A percentile compares a stretch with the other conserved stretches of the same genome.
phyloP scores from a whole-genome alignment of 2,797 vertebrate species.

The Phalanger gymnotis region DNA sequence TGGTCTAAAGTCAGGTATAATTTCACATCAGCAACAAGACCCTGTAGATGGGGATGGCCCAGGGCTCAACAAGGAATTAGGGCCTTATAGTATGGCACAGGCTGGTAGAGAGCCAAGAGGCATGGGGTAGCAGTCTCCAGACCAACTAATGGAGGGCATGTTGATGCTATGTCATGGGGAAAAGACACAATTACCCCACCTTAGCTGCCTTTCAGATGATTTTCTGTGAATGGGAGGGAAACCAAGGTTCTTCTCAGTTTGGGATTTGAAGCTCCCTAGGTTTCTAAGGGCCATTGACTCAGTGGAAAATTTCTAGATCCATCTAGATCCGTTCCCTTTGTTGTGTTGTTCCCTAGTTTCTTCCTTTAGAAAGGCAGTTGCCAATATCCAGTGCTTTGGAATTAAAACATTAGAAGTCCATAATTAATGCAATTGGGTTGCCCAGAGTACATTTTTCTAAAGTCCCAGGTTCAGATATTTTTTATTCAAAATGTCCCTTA shows the following conservation, averaged over 20 bases:
- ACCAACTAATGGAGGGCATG: background rate
- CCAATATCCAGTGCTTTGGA: background rate
- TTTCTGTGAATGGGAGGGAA: background rate
- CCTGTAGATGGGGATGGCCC: background rate
- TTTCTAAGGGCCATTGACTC: background rate
- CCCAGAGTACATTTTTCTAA: background rate
- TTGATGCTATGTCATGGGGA: background rate
- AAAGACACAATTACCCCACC: background rate
- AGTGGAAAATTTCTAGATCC: background rate
- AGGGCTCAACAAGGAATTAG: background rate
- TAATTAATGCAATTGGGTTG: background rate
- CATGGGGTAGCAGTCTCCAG: background rate
- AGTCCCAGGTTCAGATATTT: background rate
- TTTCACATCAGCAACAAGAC: background rate
- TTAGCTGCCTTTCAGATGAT: background rate
- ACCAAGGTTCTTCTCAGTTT: background rate
- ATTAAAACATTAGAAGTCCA: constrained; percentile 8
- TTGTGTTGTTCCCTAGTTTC: background rate
- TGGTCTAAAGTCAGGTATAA: background rate
- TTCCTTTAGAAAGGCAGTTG: background rate
- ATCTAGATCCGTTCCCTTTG: background rate
- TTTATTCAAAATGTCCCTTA: background rate
- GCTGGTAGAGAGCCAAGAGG: background rate
- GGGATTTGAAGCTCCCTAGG: background rate
- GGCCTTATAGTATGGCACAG: background rate